Percentiles rank a stretch among this genome's conserved stretches.
phyloP scores from a whole-genome alignment of 2,113 vertebrate species.

The Acinonyx jubatus region DNA sequence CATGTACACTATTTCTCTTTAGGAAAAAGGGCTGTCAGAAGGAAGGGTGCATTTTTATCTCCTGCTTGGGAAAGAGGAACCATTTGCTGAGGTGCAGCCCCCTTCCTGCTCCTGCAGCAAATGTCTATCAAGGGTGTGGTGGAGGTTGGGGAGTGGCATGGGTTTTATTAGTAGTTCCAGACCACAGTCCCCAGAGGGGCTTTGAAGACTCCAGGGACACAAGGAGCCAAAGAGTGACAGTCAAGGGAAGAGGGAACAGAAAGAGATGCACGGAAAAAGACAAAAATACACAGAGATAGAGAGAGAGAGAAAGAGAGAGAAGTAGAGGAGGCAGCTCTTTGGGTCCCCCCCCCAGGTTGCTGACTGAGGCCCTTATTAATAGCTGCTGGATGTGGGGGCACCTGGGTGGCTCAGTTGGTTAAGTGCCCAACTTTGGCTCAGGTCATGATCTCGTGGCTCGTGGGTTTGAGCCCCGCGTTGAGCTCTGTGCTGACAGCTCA shows the following conservation, averaged over 20 bases:
- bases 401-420: no score
- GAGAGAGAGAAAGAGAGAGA: not conserved
- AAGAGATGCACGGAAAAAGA: not conserved
- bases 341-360: not conserved
- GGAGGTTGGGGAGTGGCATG: not conserved
- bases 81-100: not conserved
- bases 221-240: not conserved
- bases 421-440: no score
- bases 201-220: not conserved
- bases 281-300: not conserved
- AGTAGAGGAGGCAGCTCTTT: not conserved
- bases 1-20: not conserved
- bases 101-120: not conserved
- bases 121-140: rapidly evolving
- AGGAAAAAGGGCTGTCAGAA: not conserved
- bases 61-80: not conserved
- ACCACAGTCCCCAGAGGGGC: not conserved
- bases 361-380: not conserved
- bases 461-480: no score
- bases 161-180: no score
- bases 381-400: not conserved
- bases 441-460: no score
- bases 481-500: no score
- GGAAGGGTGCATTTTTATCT: not conserved
- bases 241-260: not conserved